Evolutionary conservation across 2,888 invertebrate species (phyloP).

Genomic region (Crepidodera aurea): DNA sequence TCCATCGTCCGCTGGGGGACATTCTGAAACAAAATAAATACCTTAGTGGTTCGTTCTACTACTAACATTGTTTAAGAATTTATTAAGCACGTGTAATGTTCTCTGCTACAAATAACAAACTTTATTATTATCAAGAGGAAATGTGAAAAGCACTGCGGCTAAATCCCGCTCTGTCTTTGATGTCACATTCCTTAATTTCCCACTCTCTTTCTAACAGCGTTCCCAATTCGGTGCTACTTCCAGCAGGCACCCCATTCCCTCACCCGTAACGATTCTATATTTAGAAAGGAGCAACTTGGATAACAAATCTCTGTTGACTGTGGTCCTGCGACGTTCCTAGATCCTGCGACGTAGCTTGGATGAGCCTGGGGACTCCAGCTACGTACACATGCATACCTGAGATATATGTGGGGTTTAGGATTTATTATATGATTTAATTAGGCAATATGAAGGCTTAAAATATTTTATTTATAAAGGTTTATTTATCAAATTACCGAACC

Average conservation of each 20-base stretch:
- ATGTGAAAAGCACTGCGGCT: too few relatives aligned
- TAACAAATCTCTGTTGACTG: slow-evolving; percentile 25
- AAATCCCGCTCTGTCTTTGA: too few relatives aligned
- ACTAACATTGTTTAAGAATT: background rate
- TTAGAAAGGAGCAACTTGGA: slow-evolving; percentile 18
- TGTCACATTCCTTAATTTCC: background rate
- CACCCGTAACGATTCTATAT: slow-evolving; percentile 10
- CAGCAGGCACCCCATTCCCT: background rate
- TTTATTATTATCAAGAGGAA: too few relatives aligned
- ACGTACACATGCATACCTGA: background rate
- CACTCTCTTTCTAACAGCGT: background rate
- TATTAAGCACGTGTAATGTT: background rate
- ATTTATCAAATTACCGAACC: too few relatives aligned
- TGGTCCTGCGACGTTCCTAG: slow-evolving; percentile 15
- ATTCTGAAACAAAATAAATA: slow-evolving; percentile 72
- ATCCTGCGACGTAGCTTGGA: slow-evolving; percentile 7
- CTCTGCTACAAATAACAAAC: too few relatives aligned
- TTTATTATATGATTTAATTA: slow-evolving; percentile 8
- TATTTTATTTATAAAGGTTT: too few relatives aligned
- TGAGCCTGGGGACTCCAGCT: background rate
- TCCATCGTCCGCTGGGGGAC: slow-evolving; percentile 90
- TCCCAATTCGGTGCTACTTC: background rate
- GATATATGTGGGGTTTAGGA: background rate
- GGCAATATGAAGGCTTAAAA: too few relatives aligned
- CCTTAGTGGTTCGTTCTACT: background rate